Evolutionary conservation across 2,113 vertebrate genomes (phyloP), one percentile per base, ranked within the genome.

Genomic region (Suncus etruscus): DNA sequence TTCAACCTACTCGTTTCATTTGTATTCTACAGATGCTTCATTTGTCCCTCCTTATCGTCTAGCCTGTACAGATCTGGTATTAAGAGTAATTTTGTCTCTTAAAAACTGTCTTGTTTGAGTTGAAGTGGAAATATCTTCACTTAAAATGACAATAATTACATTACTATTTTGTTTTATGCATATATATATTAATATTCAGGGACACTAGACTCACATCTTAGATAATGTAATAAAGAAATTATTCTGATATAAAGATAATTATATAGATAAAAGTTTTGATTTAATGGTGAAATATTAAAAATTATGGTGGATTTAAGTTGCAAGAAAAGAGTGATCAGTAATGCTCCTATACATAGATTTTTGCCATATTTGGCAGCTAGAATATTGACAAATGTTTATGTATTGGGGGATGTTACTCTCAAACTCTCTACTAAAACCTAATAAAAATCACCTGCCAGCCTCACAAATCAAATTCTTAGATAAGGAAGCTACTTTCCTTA

Each of bases 1-100:
- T 88, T 22, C 93, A 96, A 97, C 96, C 94, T 97, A 94, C 96
- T 96, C 68, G 58, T 96, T 97, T 97, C 91, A 97, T 97, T 97
- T 97, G 96, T 97, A 97, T 98, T 97, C 98, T 92, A 93, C 32
- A 87, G 95, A 97, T 58, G 95, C 90, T 86, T 94, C 3, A 0
- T 47, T 87, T 96, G 93, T 95, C 92, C 92, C 96, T 90, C 92
- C 92, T 97, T 95, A 72, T 94, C 97, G 96, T 91, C 92, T 96
- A 89, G 93, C 84, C 95, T 96, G 94, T 79, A 83, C 91, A 20
- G 77, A 97, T 97, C 94, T 39, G 92, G 94, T 94, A 95, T 90
- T 97, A 97, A 97, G 97, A 94, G 82, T 93, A 97, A 97, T 98
- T 97, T 97, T 96, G 90, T 97, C 93, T 97, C 94, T 93, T 93